phyloP scores from a whole-genome alignment of 2,113 vertebrate genomes.

The Tupaia tana region DNA sequence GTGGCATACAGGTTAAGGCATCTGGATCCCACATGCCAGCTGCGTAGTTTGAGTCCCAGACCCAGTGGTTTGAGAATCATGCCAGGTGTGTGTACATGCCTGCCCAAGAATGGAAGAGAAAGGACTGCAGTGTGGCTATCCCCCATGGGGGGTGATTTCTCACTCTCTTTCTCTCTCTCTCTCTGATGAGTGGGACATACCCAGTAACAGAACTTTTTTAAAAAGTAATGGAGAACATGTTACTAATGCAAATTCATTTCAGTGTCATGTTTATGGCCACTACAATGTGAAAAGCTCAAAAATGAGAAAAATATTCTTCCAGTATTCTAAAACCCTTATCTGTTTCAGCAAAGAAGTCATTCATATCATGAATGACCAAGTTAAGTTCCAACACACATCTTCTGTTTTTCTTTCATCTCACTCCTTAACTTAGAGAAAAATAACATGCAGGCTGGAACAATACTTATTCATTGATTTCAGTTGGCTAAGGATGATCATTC shows the following conservation, averaged over 20 bases:
- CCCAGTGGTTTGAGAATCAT: no score
- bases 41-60: no score
- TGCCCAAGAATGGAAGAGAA: no score
- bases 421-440: slow-evolving; percentile 39
- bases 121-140: no score
- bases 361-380: neutral
- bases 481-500: neutral
- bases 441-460: neutral
- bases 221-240: slow-evolving; percentile 15
- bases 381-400: neutral
- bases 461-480: neutral
- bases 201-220: neutral
- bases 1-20: no score
- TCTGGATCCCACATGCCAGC: no score
- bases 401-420: slow-evolving; percentile 6
- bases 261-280: neutral
- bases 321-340: slow-evolving; percentile 16
- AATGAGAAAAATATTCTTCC: slow-evolving; percentile 20
- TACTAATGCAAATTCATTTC: slow-evolving; percentile 21
- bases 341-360: slow-evolving; percentile 17
- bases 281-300: neutral
- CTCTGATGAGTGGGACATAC: no score
- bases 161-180: no score
- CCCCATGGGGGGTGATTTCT: no score
- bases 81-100: no score